Base-by-base conservation (phyloP, 2,113 vertebrate species). In the Hippocampus mohnikei region DNA sequence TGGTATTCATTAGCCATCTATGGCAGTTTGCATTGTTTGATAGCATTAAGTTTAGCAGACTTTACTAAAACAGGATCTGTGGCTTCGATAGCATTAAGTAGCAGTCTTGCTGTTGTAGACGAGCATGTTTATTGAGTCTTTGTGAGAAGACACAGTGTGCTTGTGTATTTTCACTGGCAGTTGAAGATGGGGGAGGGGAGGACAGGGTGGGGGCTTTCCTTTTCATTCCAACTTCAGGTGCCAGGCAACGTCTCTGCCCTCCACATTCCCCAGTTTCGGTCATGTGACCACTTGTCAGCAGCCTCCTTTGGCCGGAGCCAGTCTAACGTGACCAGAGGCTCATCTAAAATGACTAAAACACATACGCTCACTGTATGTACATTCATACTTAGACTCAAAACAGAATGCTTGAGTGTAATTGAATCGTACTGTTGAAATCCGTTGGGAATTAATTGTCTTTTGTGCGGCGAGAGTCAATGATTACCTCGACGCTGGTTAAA, bases 201-300 rank as follows among this genome's bases (percentile, higher is more conserved):
- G 67, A 65, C 60, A 73, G 18, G 27, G 21, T 37, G 20, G 67
- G 69, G 64, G 76, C 29, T 9, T 23, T 64, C 70, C 70, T 70
- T 77, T 66, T 77, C 72, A 72, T n/a, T 80, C 75, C 78, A 70
- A 48, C 74, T 84, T 79, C 84, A 84, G 86, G 71, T 84, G 85
- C 86, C 77, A 79, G 77, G 81, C 71, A 86, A 79, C 85, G 67
- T 76, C 68, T 53, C 73, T 77, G 80, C 77, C 84, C 79, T 82
- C 87, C 81, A 80, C 81, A 84, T 83, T 81, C 84, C 84, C 85
- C 82, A 81, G 92, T 93, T 83, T 93, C 91, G 86, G 90, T 91
- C 91, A 93, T 55, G 84, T 93, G 91, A 82, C 58, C 50, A 25
- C n/a, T n/a, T 60, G 20, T 33, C 53, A 55, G 6, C n/a, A 23